Percentiles rank a stretch among this genome's conserved stretches.
phyloP scores from a whole-genome alignment of 1,140 invertebrate genomes.

The Scaptomyza graminum region DNA sequence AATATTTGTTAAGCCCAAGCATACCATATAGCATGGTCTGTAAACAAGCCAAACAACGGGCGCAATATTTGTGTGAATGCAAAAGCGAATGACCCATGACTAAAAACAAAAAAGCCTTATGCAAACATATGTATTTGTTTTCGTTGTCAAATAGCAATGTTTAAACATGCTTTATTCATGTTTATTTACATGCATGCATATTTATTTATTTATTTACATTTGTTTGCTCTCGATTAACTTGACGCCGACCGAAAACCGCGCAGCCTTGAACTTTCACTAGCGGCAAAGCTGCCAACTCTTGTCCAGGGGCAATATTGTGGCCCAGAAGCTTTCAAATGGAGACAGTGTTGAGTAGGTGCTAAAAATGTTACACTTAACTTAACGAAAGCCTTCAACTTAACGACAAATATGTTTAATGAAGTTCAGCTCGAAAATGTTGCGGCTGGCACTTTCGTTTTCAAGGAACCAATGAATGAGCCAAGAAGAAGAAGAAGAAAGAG shows the following conservation, averaged over 20 bases:
- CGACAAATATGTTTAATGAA: constrained; percentile 32
- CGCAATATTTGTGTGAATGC: constrained; percentile 1
- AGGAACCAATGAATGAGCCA: no score
- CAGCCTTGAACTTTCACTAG: constrained; percentile 76
- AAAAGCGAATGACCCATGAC: constrained; percentile 14
- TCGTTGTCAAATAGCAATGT: constrained; percentile 38
- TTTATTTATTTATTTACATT: constrained; percentile 14
- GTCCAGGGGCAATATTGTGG: constrained; percentile 38
- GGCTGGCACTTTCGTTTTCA: no score
- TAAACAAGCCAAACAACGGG: background rate
- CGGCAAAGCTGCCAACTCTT: constrained; percentile 20
- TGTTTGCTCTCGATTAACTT: constrained; percentile 11
- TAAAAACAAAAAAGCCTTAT: background rate
- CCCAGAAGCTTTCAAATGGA: constrained; percentile 26
- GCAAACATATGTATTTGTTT: constrained; percentile 18
- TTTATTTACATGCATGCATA: constrained; percentile 2
- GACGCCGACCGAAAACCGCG: constrained; percentile 34
- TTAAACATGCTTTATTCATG: constrained; percentile 30
- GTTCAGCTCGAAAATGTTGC: constrained; percentile 38
- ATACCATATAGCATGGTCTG: no score
- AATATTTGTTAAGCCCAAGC: constrained; percentile 1
- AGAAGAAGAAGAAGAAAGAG: constrained; percentile 1
- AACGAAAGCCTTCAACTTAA: constrained; percentile 71
- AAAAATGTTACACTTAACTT: constrained; percentile 4
- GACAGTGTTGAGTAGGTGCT: constrained; percentile 6